Conservation (phyloP, 2,113 vertebrate species). For the Acrocephalus kingi region DNA sequence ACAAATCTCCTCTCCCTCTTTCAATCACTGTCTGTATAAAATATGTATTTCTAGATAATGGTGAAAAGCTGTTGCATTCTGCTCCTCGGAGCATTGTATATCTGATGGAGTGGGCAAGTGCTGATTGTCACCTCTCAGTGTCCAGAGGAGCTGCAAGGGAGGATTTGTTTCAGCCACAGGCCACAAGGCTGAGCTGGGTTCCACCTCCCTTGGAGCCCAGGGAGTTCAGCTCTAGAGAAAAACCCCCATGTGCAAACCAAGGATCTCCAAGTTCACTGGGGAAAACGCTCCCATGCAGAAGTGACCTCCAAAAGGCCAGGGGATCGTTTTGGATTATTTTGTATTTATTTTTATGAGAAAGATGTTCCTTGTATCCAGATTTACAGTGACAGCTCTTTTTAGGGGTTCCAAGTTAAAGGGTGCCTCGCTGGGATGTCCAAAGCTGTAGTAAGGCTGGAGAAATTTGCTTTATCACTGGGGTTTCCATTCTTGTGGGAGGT, state of each 20-base stretch:
- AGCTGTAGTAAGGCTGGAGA: background rate
- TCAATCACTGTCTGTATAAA: background rate
- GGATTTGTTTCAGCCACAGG: background rate
- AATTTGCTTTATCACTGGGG: background rate
- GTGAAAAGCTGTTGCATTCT: background rate
- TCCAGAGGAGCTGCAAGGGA: background rate
- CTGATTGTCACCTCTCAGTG: background rate
- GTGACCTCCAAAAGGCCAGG: background rate
- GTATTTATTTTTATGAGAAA: background rate
- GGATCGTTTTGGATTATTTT: background rate
- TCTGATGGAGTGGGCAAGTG: too few relatives aligned
- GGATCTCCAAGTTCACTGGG: background rate
- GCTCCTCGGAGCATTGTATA: accelerated
- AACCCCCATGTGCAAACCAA: background rate
- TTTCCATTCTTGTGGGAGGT: background rate
- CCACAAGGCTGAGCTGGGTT: background rate
- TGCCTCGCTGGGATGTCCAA: background rate
- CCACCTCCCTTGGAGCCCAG: background rate
- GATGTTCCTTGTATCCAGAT: background rate
- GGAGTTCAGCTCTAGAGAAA: background rate
- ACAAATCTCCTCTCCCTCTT: background rate
- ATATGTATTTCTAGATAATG: background rate
- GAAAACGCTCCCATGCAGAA: background rate
- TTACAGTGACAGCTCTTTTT: background rate
- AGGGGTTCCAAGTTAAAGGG: background rate